phyloP scores from a whole-genome alignment of 2,113 vertebrate genomes.

The Piprites chloris region DNA sequence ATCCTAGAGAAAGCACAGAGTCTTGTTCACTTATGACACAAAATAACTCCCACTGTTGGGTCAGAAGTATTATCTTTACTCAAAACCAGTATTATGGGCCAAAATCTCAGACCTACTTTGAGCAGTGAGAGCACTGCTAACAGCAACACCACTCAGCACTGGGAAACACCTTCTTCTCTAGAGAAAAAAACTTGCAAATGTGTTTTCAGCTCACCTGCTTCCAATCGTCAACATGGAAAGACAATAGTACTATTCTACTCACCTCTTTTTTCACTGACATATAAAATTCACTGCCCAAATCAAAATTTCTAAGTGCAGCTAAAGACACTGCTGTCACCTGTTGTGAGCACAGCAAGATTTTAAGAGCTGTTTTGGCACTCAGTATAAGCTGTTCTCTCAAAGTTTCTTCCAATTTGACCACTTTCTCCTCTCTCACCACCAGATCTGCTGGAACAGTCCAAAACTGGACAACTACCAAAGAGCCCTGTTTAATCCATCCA shows the following conservation, averaged over 20 bases:
- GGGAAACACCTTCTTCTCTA: neutral
- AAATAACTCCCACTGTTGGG: neutral
- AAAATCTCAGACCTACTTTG: neutral
- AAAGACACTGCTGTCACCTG: neutral
- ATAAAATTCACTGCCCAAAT: neutral
- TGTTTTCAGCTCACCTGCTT: neutral
- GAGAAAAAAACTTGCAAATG: neutral
- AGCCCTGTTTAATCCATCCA: accelerated
- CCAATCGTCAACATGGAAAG: neutral
- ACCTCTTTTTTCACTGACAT: neutral
- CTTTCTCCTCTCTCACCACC: neutral
- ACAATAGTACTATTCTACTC: neutral
- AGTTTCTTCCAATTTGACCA: neutral
- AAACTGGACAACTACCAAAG: neutral
- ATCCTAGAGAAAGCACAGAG: neutral
- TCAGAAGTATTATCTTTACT: neutral
- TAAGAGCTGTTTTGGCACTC: neutral
- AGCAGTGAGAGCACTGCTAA: neutral
- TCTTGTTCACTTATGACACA: neutral
- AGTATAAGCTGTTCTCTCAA: neutral
- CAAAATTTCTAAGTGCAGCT: neutral
- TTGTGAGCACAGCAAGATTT: neutral
- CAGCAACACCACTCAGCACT: neutral
- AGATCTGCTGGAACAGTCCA: neutral
- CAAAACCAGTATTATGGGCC: neutral